These are phyloP conservation scores for Tamandua tetradactyla DNA, from an alignment of 2,797 vertebrate species.

Conservation along the genomic window DNA sequence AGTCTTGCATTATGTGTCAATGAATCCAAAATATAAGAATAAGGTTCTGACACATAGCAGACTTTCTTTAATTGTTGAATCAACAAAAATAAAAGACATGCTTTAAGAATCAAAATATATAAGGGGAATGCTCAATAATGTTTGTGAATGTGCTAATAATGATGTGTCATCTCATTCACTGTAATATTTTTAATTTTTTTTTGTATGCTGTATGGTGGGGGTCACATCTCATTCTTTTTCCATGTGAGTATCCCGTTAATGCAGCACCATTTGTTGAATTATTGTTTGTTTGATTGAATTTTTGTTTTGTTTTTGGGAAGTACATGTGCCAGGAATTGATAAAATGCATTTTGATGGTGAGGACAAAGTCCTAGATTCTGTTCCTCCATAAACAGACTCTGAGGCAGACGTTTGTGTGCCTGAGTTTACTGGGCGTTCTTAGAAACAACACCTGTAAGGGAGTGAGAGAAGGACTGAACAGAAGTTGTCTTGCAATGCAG, in stretches of 20 bases:
- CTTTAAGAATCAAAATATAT: background rate
- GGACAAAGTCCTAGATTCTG: background rate
- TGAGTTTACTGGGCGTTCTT: background rate
- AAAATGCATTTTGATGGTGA: background rate
- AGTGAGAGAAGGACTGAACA: background rate
- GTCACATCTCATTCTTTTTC: too few species aligned
- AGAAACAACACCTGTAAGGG: background rate
- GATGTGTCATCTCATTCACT: background rate
- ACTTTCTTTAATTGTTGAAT: background rate
- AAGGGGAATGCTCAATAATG: background rate
- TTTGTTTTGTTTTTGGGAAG: too few species aligned
- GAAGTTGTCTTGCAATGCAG: background rate
- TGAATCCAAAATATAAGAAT: background rate
- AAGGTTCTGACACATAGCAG: background rate
- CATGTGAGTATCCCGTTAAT: too few species aligned
- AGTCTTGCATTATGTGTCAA: background rate
- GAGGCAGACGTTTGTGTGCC: background rate
- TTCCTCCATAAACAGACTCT: background rate
- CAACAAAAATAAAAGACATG: slow-evolving; percentile 14
- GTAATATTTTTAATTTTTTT: slow-evolving; percentile 3
- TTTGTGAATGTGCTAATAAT: background rate
- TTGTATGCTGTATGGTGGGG: too few species aligned
- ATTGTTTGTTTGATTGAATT: too few species aligned
- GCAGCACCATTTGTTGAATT: too few species aligned
- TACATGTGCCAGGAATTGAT: too few species aligned